Percentiles rank a stretch among this genome's conserved stretches.
These are phyloP conservation scores for Catharus bicknelli DNA, from an alignment of 2,113 vertebrate genomes.

Conservation along the genomic window DNA sequence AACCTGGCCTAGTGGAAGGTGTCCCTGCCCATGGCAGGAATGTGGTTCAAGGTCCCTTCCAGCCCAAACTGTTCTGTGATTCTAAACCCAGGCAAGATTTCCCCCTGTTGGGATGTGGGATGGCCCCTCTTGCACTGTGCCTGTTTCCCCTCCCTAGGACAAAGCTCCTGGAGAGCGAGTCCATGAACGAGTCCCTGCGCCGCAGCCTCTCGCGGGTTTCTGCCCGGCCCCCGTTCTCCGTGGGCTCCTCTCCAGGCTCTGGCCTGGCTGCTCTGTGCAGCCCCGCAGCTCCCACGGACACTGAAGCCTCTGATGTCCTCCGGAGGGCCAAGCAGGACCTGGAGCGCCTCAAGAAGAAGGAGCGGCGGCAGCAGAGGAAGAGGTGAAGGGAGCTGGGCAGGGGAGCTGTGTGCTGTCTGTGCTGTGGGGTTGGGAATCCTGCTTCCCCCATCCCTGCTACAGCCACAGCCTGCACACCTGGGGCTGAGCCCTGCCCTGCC, in stretches of 20 bases:
- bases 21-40: background rate
- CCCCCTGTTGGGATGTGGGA: fast-evolving
- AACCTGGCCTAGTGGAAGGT: background rate
- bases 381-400: slow-evolving; percentile 70
- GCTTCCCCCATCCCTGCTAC: no score
- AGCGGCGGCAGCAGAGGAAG: slow-evolving; percentile 86
- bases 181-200: slow-evolving; percentile 94
- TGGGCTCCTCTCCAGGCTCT: slow-evolving; percentile 60
- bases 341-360: slow-evolving; percentile 91
- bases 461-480: fast-evolving
- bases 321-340: slow-evolving; percentile 90
- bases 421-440: fast-evolving
- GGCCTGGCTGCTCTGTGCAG: slow-evolving; percentile 66
- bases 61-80: background rate
- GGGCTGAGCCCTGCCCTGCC: no score
- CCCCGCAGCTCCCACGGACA: slow-evolving; percentile 79
- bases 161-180: slow-evolving; percentile 92
- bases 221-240: slow-evolving; percentile 71
- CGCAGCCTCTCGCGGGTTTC: slow-evolving; percentile 84
- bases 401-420: background rate
- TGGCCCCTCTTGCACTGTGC: background rate
- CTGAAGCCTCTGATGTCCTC: slow-evolving; percentile 87
- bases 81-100: background rate
- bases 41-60: background rate
- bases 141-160: slow-evolving; percentile 71